phyloP scores from a whole-genome alignment of 2,888 invertebrate genomes.

The Andrena marginata region DNA sequence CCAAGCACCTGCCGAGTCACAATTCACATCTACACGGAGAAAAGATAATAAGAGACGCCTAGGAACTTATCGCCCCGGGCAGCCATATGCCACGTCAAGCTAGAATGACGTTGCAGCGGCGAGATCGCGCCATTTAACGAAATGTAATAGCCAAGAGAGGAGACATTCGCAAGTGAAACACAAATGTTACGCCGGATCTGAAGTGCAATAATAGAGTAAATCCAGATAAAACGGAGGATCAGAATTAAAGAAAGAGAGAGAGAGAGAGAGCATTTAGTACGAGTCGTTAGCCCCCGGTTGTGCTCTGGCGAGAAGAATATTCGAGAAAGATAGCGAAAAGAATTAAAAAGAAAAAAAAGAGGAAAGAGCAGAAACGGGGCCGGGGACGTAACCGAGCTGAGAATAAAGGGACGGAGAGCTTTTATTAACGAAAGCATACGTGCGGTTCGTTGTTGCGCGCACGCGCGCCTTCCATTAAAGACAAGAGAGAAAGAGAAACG shows the following conservation, averaged over 20 bases:
- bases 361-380: conserved; percentile 7
- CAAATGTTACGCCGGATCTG: conserved; percentile 45
- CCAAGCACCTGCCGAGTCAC: conserved; percentile 6
- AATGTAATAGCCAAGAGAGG: conserved; percentile 58
- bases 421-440: conserved; percentile 33
- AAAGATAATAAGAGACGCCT: conserved; percentile 41
- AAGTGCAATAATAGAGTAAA: conserved; percentile 53
- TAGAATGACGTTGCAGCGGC: conserved; percentile 76
- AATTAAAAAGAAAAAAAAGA: too few relatives aligned
- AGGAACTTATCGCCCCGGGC: conserved; percentile 45
- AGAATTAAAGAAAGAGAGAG: not conserved
- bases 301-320: conserved; percentile 58
- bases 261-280: conserved; percentile 39
- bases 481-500: conserved; percentile 58
- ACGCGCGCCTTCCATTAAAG: conserved; percentile 36
- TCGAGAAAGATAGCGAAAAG: conserved; percentile 37
- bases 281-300: conserved; percentile 39
- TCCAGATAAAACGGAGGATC: conserved; percentile 34
- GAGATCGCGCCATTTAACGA: conserved; percentile 68
- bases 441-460: conserved; percentile 40
- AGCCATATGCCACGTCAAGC: conserved; percentile 79
- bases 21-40: conserved; percentile 17
- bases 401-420: conserved; percentile 33
- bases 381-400: conserved; percentile 44
- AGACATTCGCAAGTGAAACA: conserved; percentile 56